These are phyloP conservation scores for Aphodius granarius DNA, from an alignment of 2,888 invertebrate genomes.

Conservation along the genomic window DNA sequence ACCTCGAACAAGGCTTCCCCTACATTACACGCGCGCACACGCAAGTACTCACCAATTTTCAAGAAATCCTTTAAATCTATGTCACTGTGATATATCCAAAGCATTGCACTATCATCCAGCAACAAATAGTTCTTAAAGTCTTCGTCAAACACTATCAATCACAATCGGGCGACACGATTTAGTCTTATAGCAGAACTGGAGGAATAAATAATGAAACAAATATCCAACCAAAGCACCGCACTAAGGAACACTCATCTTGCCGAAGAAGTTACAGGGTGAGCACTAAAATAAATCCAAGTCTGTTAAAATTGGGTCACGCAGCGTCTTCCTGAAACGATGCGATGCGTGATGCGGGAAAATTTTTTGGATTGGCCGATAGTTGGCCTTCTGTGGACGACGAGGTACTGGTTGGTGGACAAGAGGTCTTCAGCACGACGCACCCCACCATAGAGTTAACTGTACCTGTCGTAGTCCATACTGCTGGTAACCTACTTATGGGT, in stretches of 20 bases:
- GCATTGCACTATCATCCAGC: constrained; percentile 44
- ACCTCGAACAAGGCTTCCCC: constrained; percentile 5
- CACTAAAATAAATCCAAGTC: not conserved
- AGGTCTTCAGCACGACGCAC: constrained; percentile 36
- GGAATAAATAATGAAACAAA: too few species aligned
- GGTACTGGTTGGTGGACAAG: constrained; percentile 46
- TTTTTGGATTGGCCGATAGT: not conserved
- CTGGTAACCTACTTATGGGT: constrained; percentile 50
- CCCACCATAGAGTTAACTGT: constrained; percentile 50
- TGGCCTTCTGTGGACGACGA: constrained; percentile 37
- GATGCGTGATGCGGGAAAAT: not conserved
- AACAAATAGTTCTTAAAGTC: not conserved
- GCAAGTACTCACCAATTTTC: constrained; percentile 30
- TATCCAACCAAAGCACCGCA: not conserved
- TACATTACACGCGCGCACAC: constrained; percentile 12
- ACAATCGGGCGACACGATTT: not conserved
- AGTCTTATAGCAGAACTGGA: not conserved
- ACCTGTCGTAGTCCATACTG: constrained; percentile 53
- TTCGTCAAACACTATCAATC: not conserved
- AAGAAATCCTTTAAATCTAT: constrained; percentile 36
- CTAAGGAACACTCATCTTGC: not conserved
- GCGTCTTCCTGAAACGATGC: not conserved
- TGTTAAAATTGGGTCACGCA: not conserved
- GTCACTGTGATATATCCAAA: constrained; percentile 47
- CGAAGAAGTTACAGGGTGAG: not conserved